phyloP scores from a whole-genome alignment of 2,113 vertebrate species.

The Vicugna pacos region DNA sequence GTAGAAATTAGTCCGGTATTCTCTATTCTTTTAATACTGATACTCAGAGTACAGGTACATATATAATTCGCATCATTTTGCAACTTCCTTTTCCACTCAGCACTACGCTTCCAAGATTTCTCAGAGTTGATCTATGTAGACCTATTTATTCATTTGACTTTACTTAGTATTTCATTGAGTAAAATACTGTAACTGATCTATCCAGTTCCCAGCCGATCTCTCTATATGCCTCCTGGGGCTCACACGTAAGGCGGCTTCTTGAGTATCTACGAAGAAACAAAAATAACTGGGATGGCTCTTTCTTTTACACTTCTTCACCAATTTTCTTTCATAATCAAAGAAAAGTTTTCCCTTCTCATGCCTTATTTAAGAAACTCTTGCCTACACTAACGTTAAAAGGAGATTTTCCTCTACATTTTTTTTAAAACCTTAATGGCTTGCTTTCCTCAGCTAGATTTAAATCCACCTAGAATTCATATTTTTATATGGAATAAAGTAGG shows the following conservation, averaged over 20 bases:
- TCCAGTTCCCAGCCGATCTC: not conserved
- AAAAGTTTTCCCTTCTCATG: too few species aligned
- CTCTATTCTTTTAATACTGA: not conserved
- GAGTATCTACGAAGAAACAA: not conserved
- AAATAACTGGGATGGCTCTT: not conserved
- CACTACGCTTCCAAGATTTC: not conserved
- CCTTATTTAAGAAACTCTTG: not conserved
- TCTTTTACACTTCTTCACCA: not conserved
- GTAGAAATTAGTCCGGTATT: not conserved
- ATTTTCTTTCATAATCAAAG: not conserved
- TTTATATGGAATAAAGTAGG: not conserved
- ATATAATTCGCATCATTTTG: not conserved
- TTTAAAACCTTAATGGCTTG: not conserved
- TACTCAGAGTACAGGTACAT: not conserved
- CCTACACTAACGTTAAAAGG: not conserved
- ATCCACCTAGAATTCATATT: not conserved
- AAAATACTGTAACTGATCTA: not conserved
- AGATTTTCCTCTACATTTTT: not conserved
- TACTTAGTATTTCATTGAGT: not conserved
- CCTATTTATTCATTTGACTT: not conserved
- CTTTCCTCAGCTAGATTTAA: not conserved
- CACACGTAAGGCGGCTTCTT: accelerated
- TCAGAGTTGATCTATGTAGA: not conserved
- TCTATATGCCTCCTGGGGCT: not conserved
- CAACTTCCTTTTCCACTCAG: not conserved